Conservation (phyloP, 2,113 vertebrate species). For the Corapipo altera region DNA sequence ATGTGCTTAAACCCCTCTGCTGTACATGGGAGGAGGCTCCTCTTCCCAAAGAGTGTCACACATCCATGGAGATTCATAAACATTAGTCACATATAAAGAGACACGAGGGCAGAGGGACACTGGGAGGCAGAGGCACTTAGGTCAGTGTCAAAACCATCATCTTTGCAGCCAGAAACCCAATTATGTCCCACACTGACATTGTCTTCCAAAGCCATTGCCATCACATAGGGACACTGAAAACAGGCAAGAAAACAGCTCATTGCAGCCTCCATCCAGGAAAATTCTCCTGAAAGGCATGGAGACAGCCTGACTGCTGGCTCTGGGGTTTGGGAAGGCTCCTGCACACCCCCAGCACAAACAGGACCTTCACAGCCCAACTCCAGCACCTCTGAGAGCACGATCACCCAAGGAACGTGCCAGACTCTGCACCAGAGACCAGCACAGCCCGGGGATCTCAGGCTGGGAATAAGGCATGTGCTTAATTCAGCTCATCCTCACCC, state of each 20-base stretch:
- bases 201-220: not conserved
- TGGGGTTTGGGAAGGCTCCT: not conserved
- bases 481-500: not conserved
- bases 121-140: not conserved
- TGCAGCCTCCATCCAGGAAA: not conserved
- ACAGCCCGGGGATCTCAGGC: not conserved
- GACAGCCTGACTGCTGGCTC: not conserved
- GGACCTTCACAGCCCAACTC: not conserved
- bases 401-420: accelerated
- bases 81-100: not conserved
- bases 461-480: not conserved
- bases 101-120: accelerated
- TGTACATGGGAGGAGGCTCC: not conserved
- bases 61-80: not conserved
- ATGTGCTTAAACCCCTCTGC: not conserved
- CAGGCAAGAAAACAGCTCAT: not conserved
- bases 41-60: not conserved
- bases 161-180: not conserved
- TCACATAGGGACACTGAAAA: not conserved
- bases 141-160: not conserved
- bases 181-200: accelerated
- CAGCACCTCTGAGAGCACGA: not conserved
- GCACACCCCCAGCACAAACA: not conserved
- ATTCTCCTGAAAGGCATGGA: accelerated
- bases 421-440: not conserved